Conservation (phyloP, 1,140 invertebrate genomes). For the Dolichoris vasculosae region DNA sequence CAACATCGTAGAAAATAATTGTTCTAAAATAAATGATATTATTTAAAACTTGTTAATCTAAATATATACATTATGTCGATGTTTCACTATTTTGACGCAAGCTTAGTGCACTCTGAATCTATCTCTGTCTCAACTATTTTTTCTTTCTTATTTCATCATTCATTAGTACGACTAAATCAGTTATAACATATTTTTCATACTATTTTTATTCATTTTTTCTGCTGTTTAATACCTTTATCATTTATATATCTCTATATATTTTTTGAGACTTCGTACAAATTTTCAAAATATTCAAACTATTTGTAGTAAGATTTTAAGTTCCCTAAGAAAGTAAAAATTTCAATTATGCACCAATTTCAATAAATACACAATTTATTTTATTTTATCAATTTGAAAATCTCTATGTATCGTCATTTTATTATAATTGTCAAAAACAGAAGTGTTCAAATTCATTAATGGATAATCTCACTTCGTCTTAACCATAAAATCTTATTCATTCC, state of each 20-base stretch:
- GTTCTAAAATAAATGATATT: constrained; percentile 13
- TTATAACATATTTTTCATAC: constrained; percentile 32
- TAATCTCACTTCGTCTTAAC: constrained; percentile 8
- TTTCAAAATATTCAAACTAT: not conserved
- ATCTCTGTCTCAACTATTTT: constrained; percentile 40
- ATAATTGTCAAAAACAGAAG: not conserved
- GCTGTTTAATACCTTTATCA: not conserved
- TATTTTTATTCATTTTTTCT: constrained; percentile 10
- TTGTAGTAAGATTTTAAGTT: not conserved
- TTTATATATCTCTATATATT: not conserved
- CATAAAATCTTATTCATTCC: not conserved
- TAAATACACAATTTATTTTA: no score
- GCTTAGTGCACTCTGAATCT: constrained; percentile 10
- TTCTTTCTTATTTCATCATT: constrained; percentile 37
- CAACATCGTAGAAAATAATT: not conserved
- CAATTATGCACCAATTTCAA: no score
- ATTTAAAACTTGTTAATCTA: not conserved
- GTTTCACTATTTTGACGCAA: not conserved
- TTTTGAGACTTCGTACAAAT: not conserved
- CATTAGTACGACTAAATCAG: constrained; percentile 34
- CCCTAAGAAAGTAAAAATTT: not conserved
- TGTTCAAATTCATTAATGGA: not conserved
- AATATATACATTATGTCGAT: not conserved
- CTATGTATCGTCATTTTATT: not conserved
- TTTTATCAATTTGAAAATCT: not conserved